phyloP scores from a whole-genome alignment of 1,140 invertebrate genomes.

The Ganaspis sp. region DNA sequence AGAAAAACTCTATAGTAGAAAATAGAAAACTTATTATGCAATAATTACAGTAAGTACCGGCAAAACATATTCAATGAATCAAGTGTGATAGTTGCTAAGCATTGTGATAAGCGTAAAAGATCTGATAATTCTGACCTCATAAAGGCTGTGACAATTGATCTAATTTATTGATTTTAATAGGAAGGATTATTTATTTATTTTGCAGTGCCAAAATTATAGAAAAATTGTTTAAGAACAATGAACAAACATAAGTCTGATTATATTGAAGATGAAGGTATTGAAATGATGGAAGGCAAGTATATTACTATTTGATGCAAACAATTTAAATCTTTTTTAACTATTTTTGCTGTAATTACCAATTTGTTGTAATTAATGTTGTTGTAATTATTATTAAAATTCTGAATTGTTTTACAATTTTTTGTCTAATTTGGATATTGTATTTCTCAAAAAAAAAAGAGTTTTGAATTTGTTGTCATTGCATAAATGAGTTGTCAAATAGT shows the following conservation, averaged over 20 bases:
- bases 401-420: too few relatives aligned
- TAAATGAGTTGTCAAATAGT: background rate
- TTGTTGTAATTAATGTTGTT: too few relatives aligned
- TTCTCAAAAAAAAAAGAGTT: too few relatives aligned
- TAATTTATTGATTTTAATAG: background rate
- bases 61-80: background rate
- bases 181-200: slow-evolving; percentile 1
- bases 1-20: background rate
- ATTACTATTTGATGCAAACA: too few relatives aligned
- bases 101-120: background rate
- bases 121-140: background rate
- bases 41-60: background rate
- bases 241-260: background rate
- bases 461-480: too few relatives aligned
- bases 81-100: background rate
- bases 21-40: background rate
- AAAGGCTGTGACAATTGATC: background rate
- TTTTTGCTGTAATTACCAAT: too few relatives aligned
- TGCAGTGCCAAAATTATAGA: background rate
- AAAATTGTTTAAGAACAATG: background rate
- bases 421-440: background rate
- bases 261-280: background rate
- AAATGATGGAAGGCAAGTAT: slow-evolving; percentile 2
- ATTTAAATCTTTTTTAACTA: background rate
- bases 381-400: too few relatives aligned